These are phyloP conservation scores for Thymelicus acteon DNA, from an alignment of 2,888 invertebrate genomes.

Conservation along the genomic window DNA sequence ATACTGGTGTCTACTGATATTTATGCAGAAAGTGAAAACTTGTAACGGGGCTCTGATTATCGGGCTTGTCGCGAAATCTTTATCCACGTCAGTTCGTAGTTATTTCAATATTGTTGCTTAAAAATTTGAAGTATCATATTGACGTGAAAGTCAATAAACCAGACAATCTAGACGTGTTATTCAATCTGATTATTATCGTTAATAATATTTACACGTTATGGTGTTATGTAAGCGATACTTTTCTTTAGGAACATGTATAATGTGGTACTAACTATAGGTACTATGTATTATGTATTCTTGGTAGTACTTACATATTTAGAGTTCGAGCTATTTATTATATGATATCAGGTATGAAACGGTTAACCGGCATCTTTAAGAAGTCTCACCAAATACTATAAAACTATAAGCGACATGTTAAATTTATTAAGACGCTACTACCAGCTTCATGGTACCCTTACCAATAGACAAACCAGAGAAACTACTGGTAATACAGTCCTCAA, in stretches of 20 bases:
- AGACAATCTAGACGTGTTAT: slow-evolving; percentile 7
- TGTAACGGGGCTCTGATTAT: slow-evolving; percentile 26
- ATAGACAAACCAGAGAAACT: too few species aligned
- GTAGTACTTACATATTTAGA: neutral
- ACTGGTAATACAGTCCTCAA: too few species aligned
- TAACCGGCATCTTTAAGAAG: neutral
- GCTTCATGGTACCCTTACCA: too few species aligned
- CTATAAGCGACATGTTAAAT: neutral
- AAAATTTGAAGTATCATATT: slow-evolving; percentile 4
- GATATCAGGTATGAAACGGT: neutral
- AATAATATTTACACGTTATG: neutral
- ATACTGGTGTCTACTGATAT: slow-evolving; percentile 32
- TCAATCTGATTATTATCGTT: slow-evolving; percentile 8
- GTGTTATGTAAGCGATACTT: slow-evolving; percentile 1
- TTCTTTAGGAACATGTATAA: neutral
- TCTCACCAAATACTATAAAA: neutral
- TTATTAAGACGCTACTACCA: too few species aligned
- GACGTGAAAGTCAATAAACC: slow-evolving; percentile 12
- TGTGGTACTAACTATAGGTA: too few species aligned
- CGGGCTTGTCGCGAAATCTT: slow-evolving; percentile 23
- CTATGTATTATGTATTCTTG: too few species aligned
- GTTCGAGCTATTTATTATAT: neutral
- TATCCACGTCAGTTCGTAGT: neutral
- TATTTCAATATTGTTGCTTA: slow-evolving; percentile 1
- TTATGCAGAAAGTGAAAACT: slow-evolving; percentile 37